Evolutionary conservation across 2,113 vertebrate genomes (phyloP), one percentile per base, ranked within the genome.

Genomic region (Irena cyanogastra): DNA sequence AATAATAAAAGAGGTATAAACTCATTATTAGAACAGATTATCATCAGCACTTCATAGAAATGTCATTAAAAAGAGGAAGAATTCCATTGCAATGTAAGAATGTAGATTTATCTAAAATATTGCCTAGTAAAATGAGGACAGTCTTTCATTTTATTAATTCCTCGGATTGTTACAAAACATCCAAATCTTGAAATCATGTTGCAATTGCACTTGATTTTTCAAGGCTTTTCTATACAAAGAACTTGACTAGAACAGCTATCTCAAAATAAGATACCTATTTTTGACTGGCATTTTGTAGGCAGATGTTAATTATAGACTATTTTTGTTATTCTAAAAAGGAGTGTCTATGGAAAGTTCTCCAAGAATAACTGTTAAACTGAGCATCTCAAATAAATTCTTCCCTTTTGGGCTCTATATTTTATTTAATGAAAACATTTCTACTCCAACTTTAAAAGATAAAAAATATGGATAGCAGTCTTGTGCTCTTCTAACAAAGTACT

Each of bases 301-400:
- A 70, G 85, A 92, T 24, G 14, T 86, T 86, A 89, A 71, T 89
- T 71, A 71, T 41, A 91, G 84, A 59, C 49, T 89, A 59, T 60
- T 95, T 79, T 88, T 92, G 57, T 86, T 90, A 61, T 88, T 95
- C 70, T 72, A 33, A 76, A 91, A 85, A 68, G 20, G 18, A 86
- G 28, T 83, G n/a, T 86, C 75, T 78, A 5, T 74, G 54, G 75
- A 88, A 74, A 94, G 8, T 35, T 83, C 45, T 88, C 75, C 75
- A 91, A 86, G 63, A 96, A 95, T 83, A 90, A 76, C 28, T 63
- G 65, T 39, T 83, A 61, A 87, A 54, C 50, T 57, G 24, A 74
- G 31, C 28, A 75, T 78, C 56, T 89, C 14, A 4, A 61, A 74
- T 21, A 83, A 71, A 53, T 85, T 82, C 41, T 90, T 93, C 50